Percentiles rank a stretch among this genome's conserved stretches.
These are phyloP conservation scores for Takifugu rubripes DNA, from an alignment of 2,797 vertebrate genomes.

Conservation along the genomic window DNA sequence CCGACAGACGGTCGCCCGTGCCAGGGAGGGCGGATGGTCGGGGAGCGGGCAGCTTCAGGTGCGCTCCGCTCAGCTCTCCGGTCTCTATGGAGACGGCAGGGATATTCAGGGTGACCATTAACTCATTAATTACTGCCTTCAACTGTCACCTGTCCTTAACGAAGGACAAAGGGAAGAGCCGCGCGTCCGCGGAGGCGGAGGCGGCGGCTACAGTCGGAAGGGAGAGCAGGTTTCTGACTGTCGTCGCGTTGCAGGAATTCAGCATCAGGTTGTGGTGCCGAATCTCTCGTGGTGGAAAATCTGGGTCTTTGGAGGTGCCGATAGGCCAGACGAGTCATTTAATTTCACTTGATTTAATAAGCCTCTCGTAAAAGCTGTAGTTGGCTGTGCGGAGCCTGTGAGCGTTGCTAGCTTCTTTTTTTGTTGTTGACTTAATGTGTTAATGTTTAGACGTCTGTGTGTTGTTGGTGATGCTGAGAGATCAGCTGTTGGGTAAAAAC, in stretches of 20 bases:
- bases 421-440: neutral
- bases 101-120: conserved; percentile 60
- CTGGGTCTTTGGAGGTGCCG: neutral
- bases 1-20: conserved; percentile 45
- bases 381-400: no score
- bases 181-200: conserved; percentile 29
- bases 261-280: conserved; percentile 1
- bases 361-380: no score
- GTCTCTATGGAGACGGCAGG: conserved; percentile 60
- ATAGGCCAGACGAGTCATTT: no score
- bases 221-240: conserved; percentile 21
- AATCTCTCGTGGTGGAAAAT: conserved; percentile 13
- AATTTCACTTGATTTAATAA: no score
- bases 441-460: neutral
- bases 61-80: conserved; percentile 36
- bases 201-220: conserved; percentile 30
- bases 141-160: conserved; percentile 59
- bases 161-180: conserved; percentile 43
- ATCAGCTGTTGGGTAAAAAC: no score
- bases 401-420: no score
- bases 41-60: conserved; percentile 61
- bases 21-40: conserved; percentile 60
- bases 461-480: neutral
- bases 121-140: conserved; percentile 62
- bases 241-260: conserved; percentile 29